A percentile compares a stretch with the other conserved stretches of the same genome.
phyloP scores from a whole-genome alignment of 2,113 vertebrate species.

The Dipodomys spectabilis region DNA sequence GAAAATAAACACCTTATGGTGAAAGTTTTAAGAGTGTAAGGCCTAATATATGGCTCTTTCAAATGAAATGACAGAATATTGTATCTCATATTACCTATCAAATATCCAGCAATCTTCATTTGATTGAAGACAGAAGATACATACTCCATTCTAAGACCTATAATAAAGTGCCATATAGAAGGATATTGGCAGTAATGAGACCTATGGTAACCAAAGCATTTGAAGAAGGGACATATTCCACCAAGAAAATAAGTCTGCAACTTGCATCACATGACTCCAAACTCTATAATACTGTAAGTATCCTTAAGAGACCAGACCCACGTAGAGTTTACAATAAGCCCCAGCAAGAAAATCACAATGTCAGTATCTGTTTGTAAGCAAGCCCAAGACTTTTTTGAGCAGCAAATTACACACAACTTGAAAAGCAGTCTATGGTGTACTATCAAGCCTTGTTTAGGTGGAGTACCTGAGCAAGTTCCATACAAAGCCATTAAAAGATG shows the following conservation, averaged over 20 bases:
- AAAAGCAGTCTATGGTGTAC: background rate
- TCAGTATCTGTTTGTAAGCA: background rate
- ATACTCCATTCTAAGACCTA: background rate
- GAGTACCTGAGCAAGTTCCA: background rate
- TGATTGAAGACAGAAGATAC: background rate
- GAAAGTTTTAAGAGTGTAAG: background rate
- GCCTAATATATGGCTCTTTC: background rate
- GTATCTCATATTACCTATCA: background rate
- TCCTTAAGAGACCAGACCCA: background rate
- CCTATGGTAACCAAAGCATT: background rate
- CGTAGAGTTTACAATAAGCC: background rate
- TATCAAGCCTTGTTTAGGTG: background rate
- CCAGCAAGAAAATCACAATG: background rate
- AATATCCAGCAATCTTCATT: background rate
- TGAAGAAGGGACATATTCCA: background rate
- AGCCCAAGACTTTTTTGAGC: background rate
- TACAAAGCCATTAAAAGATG: background rate
- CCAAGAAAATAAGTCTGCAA: background rate
- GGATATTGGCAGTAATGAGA: background rate
- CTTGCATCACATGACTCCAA: background rate
- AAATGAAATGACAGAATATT: background rate
- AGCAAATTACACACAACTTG: constrained; percentile 33
- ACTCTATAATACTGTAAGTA: background rate
- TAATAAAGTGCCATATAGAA: background rate
- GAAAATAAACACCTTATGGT: background rate